Conservation (phyloP, 1,140 invertebrate species). For the Ceratitis capitata region DNA sequence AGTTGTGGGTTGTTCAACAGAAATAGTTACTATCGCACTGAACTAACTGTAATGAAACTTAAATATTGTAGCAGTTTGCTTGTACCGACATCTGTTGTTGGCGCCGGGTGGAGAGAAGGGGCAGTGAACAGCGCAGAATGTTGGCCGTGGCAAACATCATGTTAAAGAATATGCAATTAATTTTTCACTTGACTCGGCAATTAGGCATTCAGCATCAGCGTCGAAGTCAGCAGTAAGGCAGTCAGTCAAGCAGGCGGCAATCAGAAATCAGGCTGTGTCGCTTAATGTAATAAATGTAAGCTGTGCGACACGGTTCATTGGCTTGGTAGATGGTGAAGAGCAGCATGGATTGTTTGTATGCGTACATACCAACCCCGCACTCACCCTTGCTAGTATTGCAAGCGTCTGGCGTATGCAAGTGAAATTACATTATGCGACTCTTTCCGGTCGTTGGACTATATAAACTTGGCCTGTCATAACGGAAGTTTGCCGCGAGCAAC, state of each 20-base stretch:
- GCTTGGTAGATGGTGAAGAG: neutral
- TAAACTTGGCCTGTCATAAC: neutral
- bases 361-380: neutral
- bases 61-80: neutral
- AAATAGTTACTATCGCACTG: neutral
- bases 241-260: neutral
- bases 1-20: neutral
- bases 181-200: slow-evolving; percentile 33
- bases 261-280: neutral
- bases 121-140: neutral
- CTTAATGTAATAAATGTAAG: neutral
- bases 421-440: neutral
- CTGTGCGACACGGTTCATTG: slow-evolving; percentile 1
- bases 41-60: neutral
- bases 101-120: neutral
- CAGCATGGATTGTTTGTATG: too few species aligned
- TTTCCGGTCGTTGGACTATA: neutral
- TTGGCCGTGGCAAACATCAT: neutral
- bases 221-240: too few species aligned
- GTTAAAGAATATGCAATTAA: slow-evolving; percentile 30
- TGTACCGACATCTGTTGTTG: neutral
- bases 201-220: neutral
- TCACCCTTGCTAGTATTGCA: neutral
- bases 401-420: neutral
- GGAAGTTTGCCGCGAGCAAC: neutral